Conservation (phyloP, 2,113 vertebrate species). For the Charadrius vociferus region DNA sequence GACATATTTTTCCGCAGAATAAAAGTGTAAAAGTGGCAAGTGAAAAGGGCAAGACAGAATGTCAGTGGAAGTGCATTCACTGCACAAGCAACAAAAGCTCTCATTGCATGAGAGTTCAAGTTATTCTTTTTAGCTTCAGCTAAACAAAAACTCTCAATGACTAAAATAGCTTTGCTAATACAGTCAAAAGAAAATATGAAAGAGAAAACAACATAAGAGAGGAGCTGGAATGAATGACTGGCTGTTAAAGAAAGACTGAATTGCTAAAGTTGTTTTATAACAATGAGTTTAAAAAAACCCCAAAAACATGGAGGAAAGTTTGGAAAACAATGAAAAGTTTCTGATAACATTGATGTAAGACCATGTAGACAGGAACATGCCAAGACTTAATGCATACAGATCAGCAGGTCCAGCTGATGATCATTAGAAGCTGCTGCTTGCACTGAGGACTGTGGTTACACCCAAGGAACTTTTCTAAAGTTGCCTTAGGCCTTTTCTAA, state of each 20-base stretch:
- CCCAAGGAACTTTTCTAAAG: not conserved
- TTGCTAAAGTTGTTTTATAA: not conserved
- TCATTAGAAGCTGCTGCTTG: not conserved
- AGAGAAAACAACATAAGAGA: not conserved
- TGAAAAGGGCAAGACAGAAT: not conserved
- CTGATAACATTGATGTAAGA: not conserved
- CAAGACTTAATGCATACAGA: not conserved
- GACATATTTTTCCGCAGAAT: not conserved
- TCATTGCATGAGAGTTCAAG: not conserved
- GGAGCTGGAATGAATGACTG: not conserved
- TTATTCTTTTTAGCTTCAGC: not conserved
- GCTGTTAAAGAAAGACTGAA: not conserved
- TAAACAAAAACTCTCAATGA: not conserved
- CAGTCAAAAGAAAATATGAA: not conserved
- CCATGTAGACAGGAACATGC: not conserved
- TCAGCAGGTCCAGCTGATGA: not conserved
- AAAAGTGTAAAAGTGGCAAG: not conserved
- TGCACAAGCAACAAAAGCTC: not conserved
- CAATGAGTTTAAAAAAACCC: not conserved
- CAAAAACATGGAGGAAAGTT: not conserved
- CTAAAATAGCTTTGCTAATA: not conserved
- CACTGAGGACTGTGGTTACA: not conserved
- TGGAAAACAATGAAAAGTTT: not conserved
- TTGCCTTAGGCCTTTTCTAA: not conserved
- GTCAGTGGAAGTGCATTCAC: not conserved